Evolutionary conservation across 2,113 vertebrate species (phyloP).

Genomic region (Tenebrosternarchus preto): DNA sequence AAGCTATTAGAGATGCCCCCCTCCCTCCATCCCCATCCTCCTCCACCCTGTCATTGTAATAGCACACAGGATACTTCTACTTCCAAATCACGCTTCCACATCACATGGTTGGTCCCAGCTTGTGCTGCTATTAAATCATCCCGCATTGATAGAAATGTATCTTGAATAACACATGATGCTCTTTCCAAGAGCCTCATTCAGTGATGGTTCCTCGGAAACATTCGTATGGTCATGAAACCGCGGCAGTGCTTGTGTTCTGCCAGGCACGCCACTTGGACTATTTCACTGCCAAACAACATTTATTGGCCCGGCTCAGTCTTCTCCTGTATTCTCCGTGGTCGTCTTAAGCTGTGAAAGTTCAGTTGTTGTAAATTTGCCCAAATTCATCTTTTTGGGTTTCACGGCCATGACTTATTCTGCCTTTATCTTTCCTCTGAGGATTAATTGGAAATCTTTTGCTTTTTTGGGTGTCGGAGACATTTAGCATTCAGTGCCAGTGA

Average conservation of each 20-base stretch:
- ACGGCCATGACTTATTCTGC: conserved; percentile 4
- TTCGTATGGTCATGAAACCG: background rate
- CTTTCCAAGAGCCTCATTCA: background rate
- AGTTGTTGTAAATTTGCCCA: background rate
- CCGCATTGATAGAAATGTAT: background rate
- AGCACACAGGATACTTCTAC: background rate
- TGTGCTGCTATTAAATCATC: conserved; percentile 3
- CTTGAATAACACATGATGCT: conserved; percentile 5
- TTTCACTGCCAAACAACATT: conserved; percentile 1
- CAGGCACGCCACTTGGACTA: background rate
- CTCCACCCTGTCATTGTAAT: too few relatives aligned
- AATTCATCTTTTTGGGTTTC: background rate
- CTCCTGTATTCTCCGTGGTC: background rate
- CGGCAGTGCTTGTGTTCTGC: background rate
- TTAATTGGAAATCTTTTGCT: conserved; percentile 27
- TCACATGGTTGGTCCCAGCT: background rate
- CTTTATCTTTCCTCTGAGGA: conserved; percentile 20
- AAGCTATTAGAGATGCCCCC: background rate
- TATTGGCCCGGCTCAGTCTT: conserved; percentile 12
- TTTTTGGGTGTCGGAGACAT: conserved; percentile 12
- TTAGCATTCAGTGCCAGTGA: conserved; percentile 21
- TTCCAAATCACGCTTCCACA: background rate
- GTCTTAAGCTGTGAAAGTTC: conserved; percentile 1
- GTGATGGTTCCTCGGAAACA: background rate
- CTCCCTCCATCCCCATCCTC: too few relatives aligned